These are phyloP conservation scores for Cosmia trapezina DNA, from an alignment of 2,888 invertebrate genomes.

Conservation along the genomic window DNA sequence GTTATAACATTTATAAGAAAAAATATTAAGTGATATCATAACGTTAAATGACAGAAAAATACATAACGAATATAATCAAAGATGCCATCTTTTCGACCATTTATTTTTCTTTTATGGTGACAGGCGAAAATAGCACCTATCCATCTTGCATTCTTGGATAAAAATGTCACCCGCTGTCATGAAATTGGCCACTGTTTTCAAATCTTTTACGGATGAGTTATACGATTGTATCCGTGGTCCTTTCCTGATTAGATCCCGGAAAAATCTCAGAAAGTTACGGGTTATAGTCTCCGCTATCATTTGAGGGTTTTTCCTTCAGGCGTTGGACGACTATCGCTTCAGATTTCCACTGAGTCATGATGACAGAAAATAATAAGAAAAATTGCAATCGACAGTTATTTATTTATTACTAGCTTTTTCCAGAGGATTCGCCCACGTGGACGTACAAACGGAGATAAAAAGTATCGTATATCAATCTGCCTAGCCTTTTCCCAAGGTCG, in stretches of 20 bases:
- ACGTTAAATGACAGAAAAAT: neutral
- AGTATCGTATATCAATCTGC: no score
- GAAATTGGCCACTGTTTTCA: slow-evolving; percentile 39
- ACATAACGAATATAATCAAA: neutral
- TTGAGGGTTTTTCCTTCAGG: slow-evolving; percentile 21
- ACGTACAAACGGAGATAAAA: no score
- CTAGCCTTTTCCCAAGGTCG: no score
- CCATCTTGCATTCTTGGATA: slow-evolving; percentile 21
- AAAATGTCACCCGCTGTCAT: slow-evolving; percentile 34
- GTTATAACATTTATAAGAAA: neutral
- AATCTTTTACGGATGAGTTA: slow-evolving; percentile 47
- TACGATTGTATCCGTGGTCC: slow-evolving; percentile 9
- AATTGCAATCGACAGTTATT: neutral
- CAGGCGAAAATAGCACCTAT: neutral
- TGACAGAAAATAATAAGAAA: neutral
- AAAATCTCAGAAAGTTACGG: slow-evolving; percentile 35
- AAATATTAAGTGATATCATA: neutral
- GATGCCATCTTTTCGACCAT: neutral
- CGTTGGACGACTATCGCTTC: neutral
- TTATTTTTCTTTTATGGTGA: slow-evolving; percentile 26
- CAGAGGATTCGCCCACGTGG: no score
- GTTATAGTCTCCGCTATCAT: slow-evolving; percentile 12
- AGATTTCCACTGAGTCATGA: neutral
- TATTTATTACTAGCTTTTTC: neutral
- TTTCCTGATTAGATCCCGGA: slow-evolving; percentile 46